These are phyloP conservation scores for Centroberyx gerrardi DNA, from an alignment of 2,797 vertebrate genomes.

Conservation along the genomic window DNA sequence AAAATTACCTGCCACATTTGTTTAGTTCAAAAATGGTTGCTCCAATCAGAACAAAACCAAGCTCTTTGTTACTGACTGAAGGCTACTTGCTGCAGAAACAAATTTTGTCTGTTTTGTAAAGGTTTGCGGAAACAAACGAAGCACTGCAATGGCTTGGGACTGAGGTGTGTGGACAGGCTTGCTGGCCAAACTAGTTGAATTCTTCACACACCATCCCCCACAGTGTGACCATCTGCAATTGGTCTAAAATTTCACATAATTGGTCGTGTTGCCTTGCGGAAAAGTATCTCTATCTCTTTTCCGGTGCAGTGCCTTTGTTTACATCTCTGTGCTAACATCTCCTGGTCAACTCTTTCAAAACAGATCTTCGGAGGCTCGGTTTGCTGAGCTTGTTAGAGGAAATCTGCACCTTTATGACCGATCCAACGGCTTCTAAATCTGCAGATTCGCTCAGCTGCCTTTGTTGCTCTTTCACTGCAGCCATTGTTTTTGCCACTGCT, in stretches of 20 bases:
- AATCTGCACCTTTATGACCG: conserved; percentile 23
- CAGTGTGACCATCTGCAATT: not conserved
- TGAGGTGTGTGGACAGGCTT: conserved; percentile 9
- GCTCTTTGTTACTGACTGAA: not conserved
- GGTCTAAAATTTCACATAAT: not conserved
- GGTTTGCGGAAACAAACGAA: conserved; percentile 20
- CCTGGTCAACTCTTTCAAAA: no score
- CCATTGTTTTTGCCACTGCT: conserved; percentile 8
- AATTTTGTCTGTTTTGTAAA: conserved; percentile 5
- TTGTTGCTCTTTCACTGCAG: conserved; percentile 33
- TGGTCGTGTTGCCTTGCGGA: no score
- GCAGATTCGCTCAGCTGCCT: conserved; percentile 25
- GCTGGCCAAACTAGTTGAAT: not conserved
- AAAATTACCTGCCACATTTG: not conserved
- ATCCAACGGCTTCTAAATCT: conserved; percentile 36
- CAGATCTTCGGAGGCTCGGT: no score
- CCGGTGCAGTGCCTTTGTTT: no score
- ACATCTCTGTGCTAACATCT: no score
- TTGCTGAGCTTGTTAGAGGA: not conserved
- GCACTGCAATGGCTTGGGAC: not conserved
- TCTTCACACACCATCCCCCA: not conserved
- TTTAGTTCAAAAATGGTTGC: not conserved
- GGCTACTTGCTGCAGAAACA: not conserved
- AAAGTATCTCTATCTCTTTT: no score
- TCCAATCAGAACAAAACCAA: not conserved